Evolutionary conservation across 2,797 vertebrate species (phyloP).

Genomic region (Microctenopoma stevenorrisi): DNA sequence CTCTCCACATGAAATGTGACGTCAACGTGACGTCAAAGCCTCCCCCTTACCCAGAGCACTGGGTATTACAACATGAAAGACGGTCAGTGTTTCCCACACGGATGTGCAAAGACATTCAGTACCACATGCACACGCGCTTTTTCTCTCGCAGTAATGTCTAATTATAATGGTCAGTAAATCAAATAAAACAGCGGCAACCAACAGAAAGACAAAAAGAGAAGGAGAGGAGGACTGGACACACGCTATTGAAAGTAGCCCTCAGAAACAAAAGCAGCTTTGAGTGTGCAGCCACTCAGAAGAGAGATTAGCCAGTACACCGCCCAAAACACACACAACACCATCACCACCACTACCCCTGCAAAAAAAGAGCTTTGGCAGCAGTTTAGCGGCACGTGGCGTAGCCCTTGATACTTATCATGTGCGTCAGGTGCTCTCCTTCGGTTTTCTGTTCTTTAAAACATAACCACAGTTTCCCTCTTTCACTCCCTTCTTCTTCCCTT

Average conservation of each 20-base stretch:
- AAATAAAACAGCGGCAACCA: slow-evolving; percentile 64
- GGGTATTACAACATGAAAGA: slow-evolving; percentile 49
- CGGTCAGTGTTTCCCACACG: slow-evolving; percentile 44
- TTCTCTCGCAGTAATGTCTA: slow-evolving; percentile 39
- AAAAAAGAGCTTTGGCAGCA: slow-evolving; percentile 77
- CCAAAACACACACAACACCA: slow-evolving; percentile 39
- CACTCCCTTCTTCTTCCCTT: slow-evolving; percentile 29
- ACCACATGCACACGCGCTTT: slow-evolving; percentile 6
- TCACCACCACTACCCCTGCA: slow-evolving; percentile 43
- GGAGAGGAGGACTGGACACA: slow-evolving; percentile 49
- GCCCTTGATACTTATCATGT: slow-evolving; percentile 82
- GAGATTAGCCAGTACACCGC: slow-evolving; percentile 71
- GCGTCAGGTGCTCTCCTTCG: slow-evolving; percentile 81
- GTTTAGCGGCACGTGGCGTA: slow-evolving; percentile 81
- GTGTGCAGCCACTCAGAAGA: slow-evolving; percentile 70
- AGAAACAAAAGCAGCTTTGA: slow-evolving; percentile 85
- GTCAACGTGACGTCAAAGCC: slow-evolving; percentile 57
- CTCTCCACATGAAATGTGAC: slow-evolving; percentile 39
- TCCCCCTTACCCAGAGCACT: slow-evolving; percentile 11
- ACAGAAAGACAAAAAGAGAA: slow-evolving; percentile 56
- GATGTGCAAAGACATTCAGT: background rate
- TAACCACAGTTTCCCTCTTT: slow-evolving; percentile 51
- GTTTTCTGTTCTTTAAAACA: slow-evolving; percentile 75
- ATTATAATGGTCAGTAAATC: slow-evolving; percentile 66
- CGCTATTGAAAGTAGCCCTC: slow-evolving; percentile 79